Evolutionary conservation across 2,888 invertebrate genomes (phyloP).

Genomic region (Xestoiulus laeticollis): DNA sequence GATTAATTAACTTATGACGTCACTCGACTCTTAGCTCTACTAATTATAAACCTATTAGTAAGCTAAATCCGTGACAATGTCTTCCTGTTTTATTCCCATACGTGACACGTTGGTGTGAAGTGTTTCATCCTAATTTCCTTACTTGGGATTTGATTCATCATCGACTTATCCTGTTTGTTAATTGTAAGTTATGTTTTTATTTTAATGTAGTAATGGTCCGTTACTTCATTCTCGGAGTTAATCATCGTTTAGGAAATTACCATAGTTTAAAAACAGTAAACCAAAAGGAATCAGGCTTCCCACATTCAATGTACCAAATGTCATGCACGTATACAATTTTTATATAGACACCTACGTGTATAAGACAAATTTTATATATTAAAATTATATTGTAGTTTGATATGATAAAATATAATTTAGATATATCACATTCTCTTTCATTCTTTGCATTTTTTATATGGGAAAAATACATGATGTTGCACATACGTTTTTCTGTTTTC

Average conservation of each 20-base stretch:
- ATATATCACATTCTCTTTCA: too few species aligned
- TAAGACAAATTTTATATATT: too few species aligned
- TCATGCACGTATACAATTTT: too few species aligned
- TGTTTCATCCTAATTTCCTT: neutral
- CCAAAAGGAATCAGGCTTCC: too few species aligned
- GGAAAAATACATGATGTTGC: too few species aligned
- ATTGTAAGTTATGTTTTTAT: neutral
- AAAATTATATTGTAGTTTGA: too few species aligned
- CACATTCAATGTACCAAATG: too few species aligned
- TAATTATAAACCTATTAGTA: neutral
- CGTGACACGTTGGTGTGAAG: neutral
- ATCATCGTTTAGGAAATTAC: neutral
- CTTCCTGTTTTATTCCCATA: neutral
- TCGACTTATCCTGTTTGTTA: neutral
- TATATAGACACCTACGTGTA: too few species aligned
- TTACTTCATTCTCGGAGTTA: neutral
- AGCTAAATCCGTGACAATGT: neutral
- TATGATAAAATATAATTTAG: too few species aligned
- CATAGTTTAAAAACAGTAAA: too few species aligned
- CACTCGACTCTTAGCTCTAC: neutral
- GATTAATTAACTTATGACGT: neutral
- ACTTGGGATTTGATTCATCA: neutral
- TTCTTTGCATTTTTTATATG: too few species aligned
- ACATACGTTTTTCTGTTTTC: too few species aligned
- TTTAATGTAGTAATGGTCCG: neutral